Evolutionary conservation across 2,113 vertebrate species (phyloP).

Genomic region (Spea multiplicata): DNA sequence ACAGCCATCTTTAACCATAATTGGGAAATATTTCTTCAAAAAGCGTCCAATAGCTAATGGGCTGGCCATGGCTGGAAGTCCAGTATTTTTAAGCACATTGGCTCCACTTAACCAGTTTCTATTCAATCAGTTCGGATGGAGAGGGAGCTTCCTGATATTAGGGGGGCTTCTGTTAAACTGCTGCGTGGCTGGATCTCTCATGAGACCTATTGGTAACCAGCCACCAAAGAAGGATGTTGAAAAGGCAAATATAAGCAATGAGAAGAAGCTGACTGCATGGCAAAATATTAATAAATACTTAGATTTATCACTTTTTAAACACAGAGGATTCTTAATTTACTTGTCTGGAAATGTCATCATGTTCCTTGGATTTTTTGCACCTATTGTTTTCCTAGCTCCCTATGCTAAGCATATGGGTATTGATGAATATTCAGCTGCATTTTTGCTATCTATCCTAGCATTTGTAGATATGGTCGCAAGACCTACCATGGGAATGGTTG

Average conservation of each 20-base stretch:
- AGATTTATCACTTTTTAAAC: constrained; percentile 91
- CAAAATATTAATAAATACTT: constrained; percentile 81
- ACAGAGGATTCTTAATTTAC: constrained; percentile 95
- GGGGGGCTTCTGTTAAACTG: constrained; percentile 88
- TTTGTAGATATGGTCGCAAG: constrained; percentile 96
- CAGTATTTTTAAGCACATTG: constrained; percentile 91
- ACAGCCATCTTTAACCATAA: constrained; percentile 93
- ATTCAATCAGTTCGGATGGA: constrained; percentile 90
- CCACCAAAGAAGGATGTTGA: constrained; percentile 67
- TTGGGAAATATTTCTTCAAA: constrained; percentile 91
- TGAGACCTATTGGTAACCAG: constrained; percentile 80
- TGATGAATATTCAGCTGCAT: constrained; percentile 89
- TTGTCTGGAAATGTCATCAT: constrained; percentile 93
- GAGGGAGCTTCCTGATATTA: constrained; percentile 93
- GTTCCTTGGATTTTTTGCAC: constrained; percentile 95
- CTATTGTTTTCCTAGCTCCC: constrained; percentile 89
- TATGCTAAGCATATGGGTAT: constrained; percentile 91
- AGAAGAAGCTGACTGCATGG: constrained; percentile 61
- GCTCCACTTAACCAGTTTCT: constrained; percentile 96
- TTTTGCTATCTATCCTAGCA: constrained; percentile 89
- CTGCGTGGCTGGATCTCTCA: constrained; percentile 89
- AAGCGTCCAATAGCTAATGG: constrained; percentile 93
- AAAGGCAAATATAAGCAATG: constrained; percentile 56
- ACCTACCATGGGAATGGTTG: constrained; percentile 85
- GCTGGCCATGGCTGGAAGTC: constrained; percentile 94